A percentile compares a stretch with the other conserved stretches of the same genome.
Evolutionary conservation across 2,113 vertebrate species (phyloP).

Genomic region (Urocolius indicus): DNA sequence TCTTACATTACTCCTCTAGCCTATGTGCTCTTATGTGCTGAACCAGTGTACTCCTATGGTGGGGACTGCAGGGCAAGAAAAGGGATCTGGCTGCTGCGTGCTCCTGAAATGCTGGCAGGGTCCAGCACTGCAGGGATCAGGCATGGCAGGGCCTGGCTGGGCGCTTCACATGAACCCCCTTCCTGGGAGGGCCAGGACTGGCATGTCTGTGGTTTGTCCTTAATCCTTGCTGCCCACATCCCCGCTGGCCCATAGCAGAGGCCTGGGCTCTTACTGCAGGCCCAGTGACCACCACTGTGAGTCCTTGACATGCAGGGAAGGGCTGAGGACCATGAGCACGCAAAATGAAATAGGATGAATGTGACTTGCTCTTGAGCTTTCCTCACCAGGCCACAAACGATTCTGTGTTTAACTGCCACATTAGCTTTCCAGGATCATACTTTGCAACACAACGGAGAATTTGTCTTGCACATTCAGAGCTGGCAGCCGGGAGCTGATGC

Average conservation of each 20-base stretch:
- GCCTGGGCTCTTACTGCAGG: neutral
- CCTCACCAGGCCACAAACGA: neutral
- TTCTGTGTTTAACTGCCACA: slow-evolving; percentile 10
- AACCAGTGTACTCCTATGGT: neutral
- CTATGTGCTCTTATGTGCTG: neutral
- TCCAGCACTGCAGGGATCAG: neutral
- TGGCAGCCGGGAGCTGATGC: slow-evolving; percentile 6
- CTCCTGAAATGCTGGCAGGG: neutral
- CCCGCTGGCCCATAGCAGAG: neutral
- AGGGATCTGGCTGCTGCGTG: neutral
- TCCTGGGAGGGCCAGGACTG: neutral
- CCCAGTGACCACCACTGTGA: neutral
- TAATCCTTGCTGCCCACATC: neutral
- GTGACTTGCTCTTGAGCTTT: neutral
- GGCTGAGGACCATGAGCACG: neutral
- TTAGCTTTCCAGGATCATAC: slow-evolving; percentile 58
- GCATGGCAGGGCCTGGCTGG: fast-evolving
- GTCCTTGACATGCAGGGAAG: neutral
- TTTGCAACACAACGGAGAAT: slow-evolving; percentile 59
- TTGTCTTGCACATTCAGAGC: slow-evolving; percentile 43
- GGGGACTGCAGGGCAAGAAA: neutral
- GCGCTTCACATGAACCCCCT: neutral
- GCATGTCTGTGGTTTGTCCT: neutral
- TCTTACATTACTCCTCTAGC: neutral
- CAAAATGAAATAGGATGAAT: fast-evolving